Conservation (phyloP, 2,113 vertebrate genomes). For the Nerophis lumbriciformis region DNA sequence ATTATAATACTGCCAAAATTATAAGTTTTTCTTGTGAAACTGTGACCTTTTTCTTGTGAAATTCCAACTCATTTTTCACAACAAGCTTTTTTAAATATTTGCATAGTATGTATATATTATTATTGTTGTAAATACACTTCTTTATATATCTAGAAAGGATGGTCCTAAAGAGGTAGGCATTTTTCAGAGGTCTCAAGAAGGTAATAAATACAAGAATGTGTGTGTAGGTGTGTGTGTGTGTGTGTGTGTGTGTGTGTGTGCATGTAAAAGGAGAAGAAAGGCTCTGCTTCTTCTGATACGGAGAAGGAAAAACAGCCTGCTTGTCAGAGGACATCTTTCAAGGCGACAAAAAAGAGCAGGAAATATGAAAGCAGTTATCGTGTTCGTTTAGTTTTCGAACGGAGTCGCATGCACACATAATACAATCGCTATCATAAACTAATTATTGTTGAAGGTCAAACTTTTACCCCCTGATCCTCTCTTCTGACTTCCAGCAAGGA, state of each 20-base stretch:
- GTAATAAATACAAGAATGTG: too few species aligned
- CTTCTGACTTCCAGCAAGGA: background rate
- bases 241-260: background rate
- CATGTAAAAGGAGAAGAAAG: slow-evolving; percentile 14
- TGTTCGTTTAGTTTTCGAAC: background rate
- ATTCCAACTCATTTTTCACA: too few species aligned
- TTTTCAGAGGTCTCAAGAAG: too few species aligned
- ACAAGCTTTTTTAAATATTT: too few species aligned
- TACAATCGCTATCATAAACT: slow-evolving; percentile 35
- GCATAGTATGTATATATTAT: too few species aligned
- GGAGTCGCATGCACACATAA: slow-evolving; percentile 22
- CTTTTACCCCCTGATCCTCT: slow-evolving; percentile 19
- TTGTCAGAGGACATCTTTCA: slow-evolving; percentile 29
- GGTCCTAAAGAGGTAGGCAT: too few species aligned
- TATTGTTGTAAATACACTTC: too few species aligned
- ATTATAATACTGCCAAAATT: too few species aligned
- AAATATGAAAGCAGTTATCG: slow-evolving; percentile 30
- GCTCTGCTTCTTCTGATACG: slow-evolving; percentile 23
- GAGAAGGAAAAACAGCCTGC: slow-evolving; percentile 18
- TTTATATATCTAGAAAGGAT: too few species aligned
- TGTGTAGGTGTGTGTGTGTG: too few species aligned
- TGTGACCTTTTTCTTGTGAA: too few species aligned
- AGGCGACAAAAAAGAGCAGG: slow-evolving; percentile 22
- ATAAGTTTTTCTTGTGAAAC: too few species aligned
- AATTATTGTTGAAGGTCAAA: slow-evolving; percentile 24